phyloP scores from a whole-genome alignment of 35 echinoderm and acorn worm species.

The Apostichopus parvimensis region DNA sequence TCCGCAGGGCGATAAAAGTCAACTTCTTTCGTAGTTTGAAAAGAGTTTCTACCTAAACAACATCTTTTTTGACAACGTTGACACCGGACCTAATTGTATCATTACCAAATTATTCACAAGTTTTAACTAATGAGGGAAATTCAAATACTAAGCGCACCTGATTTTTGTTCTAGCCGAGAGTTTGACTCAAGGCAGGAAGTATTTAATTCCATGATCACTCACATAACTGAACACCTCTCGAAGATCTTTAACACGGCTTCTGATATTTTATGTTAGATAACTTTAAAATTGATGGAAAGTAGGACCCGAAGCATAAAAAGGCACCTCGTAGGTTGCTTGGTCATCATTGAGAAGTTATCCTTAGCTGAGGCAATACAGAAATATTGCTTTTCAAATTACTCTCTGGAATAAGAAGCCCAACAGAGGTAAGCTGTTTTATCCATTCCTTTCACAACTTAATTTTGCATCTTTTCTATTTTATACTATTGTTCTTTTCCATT shows the following conservation, averaged over 20 bases:
- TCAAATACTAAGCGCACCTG: neutral
- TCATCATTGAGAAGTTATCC: neutral
- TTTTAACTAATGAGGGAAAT: constrained; percentile 37
- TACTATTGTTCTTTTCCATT: no score
- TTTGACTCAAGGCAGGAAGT: neutral
- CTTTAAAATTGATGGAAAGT: neutral
- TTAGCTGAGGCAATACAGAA: neutral
- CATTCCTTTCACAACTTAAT: neutral
- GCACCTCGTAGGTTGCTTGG: neutral
- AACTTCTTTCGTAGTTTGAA: neutral
- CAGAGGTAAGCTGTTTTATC: neutral
- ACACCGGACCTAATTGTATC: constrained; percentile 43
- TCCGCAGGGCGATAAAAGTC: neutral
- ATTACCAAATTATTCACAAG: constrained; percentile 21
- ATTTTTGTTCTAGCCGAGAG: neutral
- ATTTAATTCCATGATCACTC: constrained; percentile 4
- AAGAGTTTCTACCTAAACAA: neutral
- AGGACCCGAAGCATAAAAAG: constrained; percentile 9
- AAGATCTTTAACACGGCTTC: neutral
- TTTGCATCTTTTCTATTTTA: no score
- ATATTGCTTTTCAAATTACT: neutral
- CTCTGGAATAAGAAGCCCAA: neutral
- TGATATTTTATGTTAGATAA: neutral
- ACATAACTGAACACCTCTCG: constrained; percentile 13
- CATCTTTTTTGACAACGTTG: neutral